These are phyloP conservation scores for Tetrapedia diversipes DNA, from an alignment of 2,888 invertebrate species.

Conservation along the genomic window DNA sequence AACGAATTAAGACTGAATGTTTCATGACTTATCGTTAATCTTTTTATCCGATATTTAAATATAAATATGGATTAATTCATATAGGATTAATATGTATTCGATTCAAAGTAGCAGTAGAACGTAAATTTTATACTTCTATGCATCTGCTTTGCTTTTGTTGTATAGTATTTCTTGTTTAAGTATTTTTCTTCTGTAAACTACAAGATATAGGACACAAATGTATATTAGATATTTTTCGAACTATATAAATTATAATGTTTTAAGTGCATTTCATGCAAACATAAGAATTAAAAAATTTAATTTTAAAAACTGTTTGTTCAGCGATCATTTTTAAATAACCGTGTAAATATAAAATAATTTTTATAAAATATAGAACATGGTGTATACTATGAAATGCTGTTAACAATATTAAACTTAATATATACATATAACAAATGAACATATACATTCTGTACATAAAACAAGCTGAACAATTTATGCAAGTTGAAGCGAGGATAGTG, in stretches of 20 bases:
- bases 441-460: constrained; percentile 51
- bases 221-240: constrained; percentile 42
- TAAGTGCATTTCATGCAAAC: constrained; percentile 25
- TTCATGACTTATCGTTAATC: constrained; percentile 28
- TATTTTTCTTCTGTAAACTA: constrained; percentile 30
- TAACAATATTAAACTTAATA: constrained; percentile 33
- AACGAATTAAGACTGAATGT: constrained; percentile 53
- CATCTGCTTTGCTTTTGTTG: constrained; percentile 33
- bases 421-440: constrained; percentile 39
- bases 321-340: constrained; percentile 21
- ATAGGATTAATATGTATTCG: not conserved
- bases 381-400: constrained; percentile 24
- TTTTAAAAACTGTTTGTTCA: constrained; percentile 7
- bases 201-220: constrained; percentile 36
- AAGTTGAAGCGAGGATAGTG: constrained; percentile 15
- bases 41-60: constrained; percentile 16
- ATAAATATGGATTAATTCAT: constrained; percentile 24
- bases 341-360: constrained; percentile 55
- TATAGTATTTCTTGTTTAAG: constrained; percentile 22
- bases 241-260: constrained; percentile 34
- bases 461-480: constrained; percentile 26
- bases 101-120: not conserved
- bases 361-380: constrained; percentile 19
- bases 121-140: constrained; percentile 31
- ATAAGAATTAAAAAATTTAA: constrained; percentile 17